Evolutionary conservation across 2,113 vertebrate species (phyloP), one percentile per base, ranked within the genome.

Genomic region (Oreotrochilus melanogaster): DNA sequence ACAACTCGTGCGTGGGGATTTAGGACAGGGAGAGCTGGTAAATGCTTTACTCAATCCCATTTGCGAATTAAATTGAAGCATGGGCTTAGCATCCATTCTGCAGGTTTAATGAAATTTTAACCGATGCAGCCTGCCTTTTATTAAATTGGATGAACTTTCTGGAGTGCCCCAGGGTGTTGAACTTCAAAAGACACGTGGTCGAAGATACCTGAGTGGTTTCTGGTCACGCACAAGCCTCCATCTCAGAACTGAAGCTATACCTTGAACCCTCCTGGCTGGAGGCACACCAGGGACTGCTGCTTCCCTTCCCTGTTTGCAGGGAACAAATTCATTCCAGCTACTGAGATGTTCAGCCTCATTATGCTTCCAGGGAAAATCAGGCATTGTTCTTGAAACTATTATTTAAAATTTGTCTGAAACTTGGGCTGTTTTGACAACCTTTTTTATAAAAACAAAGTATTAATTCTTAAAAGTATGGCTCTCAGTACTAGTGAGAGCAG

Each of bases 61-160:
- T 92, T 92, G 75, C 78, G 88, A 94, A 72, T 93, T 88, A 89
- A 81, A 89, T 64, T 66, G 15, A 71, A 92, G 75, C 86, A 51
- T 7, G 31, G 74, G 75, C 5, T 90, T 75, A 88, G 82, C 78
- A 47, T 54, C 65, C 19, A 0, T 48, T 15, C 88, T 42, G 86
- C 48, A 48, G 61, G 57, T 85, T 79, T 92, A 81, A 75, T 76
- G 66, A 82, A 64, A 61, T 83, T 78, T 61, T 47, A 66, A 62
- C 57, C 31, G 39, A 22, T 33, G 57, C 7, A 47, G 81, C 39
- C 62, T 72, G 39, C 70, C 62, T 64, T 42, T 58, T 71, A 5
- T 92, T 75, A 24, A n/a, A 60, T 61, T 17, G n/a, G 30, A 37
- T 18, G 54, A 61, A 22, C 42, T 57, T 31, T 65, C 45, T 76